A percentile compares a stretch with the other conserved stretches of the same genome.
Evolutionary conservation across 1,140 invertebrate genomes (phyloP).

Genomic region (Papilio machaon): DNA sequence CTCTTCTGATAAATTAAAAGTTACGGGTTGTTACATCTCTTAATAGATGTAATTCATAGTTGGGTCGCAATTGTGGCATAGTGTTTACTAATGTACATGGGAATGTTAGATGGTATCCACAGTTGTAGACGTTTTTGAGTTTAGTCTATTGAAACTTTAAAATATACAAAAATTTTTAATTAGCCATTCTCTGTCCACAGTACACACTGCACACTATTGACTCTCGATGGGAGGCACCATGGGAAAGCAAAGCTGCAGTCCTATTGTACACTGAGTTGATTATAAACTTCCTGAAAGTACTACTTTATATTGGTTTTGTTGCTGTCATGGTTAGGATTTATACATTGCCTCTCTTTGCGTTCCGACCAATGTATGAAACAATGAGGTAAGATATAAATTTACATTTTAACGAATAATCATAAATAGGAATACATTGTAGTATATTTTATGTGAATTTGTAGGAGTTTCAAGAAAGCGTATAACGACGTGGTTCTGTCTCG

Average conservation of each 20-base stretch:
- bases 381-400: conserved; percentile 86
- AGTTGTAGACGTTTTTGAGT: too few species aligned
- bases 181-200: conserved; percentile 81
- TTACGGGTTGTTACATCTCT: too few species aligned
- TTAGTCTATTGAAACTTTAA: neutral
- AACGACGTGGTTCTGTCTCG: conserved; percentile 99
- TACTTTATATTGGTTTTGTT: conserved; percentile 97
- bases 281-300: conserved; percentile 94
- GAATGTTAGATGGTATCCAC: too few species aligned
- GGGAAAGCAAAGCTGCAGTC: conserved; percentile 99
- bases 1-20: too few species aligned
- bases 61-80: too few species aligned
- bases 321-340: conserved; percentile 98
- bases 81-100: too few species aligned
- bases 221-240: conserved; percentile 96
- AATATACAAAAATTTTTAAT: neutral
- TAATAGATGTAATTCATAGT: too few species aligned
- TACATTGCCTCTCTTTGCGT: conserved; percentile 98
- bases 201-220: conserved; percentile 97
- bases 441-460: conserved; percentile 61
- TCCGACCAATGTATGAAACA: conserved; percentile 99
- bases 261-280: conserved; percentile 98
- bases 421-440: neutral
- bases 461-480: conserved; percentile 98
- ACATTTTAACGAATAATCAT: neutral